Evolutionary conservation across 2,797 vertebrate species (phyloP), one percentile per base, ranked within the genome.

Genomic region (Austrolebias charrua): DNA sequence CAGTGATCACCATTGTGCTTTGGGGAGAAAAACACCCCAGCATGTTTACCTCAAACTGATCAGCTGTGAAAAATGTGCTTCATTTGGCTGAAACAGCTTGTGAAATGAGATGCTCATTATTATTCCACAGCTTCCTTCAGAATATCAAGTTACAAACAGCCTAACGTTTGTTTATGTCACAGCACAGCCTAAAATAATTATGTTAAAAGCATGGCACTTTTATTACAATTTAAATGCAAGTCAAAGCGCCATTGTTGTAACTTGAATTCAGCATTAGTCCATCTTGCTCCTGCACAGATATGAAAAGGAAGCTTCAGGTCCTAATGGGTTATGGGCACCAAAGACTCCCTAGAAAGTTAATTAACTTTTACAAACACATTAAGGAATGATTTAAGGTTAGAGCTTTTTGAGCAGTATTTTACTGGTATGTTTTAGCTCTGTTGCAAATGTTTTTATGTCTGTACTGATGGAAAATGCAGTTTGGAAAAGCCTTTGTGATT

Each of bases 21-120:
- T 63, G 63, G 60, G 46, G 40, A 29, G 53, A 56, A 24, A 70
- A 69, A 51, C 40, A 45, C 5, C 49, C 46, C 57, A 28, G 44
- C 15, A n/a, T 66, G 55, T 70, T 69, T 61, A 63, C 46, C 56
- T 78, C 59, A 51, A 71, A 52, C 33, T 55, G 45, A 72, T 66
- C 55, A 44, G 61, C 69, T 54, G 57, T 66, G 58, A 61, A 63
- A 62, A 68, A 73, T 59, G 33, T 54, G 46, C 65, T 52, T 63
- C n/a, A 66, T 65, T 73, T 76, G 52, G 40, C 20, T 55, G 56
- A 66, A 71, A 50, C n/a, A n/a, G 51, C 46, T 47, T 72, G 51
- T 56, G 60, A 77, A 73, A 79, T 57, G 16, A 81, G 53, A 50
- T 13, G 1, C 42, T 14, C 18, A 51, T 59, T 53, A 72, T 70